A percentile compares a stretch with the other conserved stretches of the same genome.
Evolutionary conservation across 2,888 invertebrate genomes (phyloP).

Genomic region (Apocheima hispidaria): DNA sequence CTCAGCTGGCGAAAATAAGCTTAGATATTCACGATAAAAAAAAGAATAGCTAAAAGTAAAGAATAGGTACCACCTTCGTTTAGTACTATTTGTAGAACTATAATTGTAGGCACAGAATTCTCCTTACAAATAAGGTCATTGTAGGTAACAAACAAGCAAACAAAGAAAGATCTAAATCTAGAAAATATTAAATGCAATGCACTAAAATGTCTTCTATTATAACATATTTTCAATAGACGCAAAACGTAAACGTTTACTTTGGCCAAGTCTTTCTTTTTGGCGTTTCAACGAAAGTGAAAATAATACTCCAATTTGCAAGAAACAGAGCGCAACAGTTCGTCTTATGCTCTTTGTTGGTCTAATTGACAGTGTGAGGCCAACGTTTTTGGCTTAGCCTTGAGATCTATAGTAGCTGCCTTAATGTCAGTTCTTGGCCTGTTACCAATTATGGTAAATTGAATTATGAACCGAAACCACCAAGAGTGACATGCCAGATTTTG

Average conservation of each 20-base stretch:
- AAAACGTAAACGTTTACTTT: conserved; percentile 39
- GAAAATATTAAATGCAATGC: conserved; percentile 2
- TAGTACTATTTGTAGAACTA: too few relatives aligned
- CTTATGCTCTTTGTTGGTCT: conserved; percentile 26
- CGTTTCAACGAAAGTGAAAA: conserved; percentile 48
- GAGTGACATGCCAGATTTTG: not conserved
- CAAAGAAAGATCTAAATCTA: not conserved
- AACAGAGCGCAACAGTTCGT: conserved; percentile 39
- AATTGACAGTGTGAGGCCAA: conserved; percentile 26
- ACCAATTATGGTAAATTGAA: conserved; percentile 2
- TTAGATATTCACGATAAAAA: too few relatives aligned
- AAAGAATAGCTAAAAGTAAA: too few relatives aligned
- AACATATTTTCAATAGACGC: conserved; percentile 3
- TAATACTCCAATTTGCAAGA: conserved; percentile 38
- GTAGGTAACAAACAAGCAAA: too few relatives aligned
- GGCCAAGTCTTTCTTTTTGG: conserved; percentile 35
- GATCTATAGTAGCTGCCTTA: not conserved
- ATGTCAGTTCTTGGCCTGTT: conserved; percentile 6
- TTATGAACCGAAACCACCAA: not conserved
- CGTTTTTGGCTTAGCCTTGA: conserved; percentile 22
- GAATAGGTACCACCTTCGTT: too few relatives aligned
- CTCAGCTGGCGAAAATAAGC: too few relatives aligned
- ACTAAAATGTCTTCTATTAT: conserved; percentile 6
- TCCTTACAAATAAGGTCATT: too few relatives aligned
- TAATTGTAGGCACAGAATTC: too few relatives aligned